A percentile compares a stretch with the other conserved stretches of the same genome.
These are phyloP conservation scores for Sarcoramphus papa DNA, from an alignment of 2,797 vertebrate genomes.

Conservation along the genomic window DNA sequence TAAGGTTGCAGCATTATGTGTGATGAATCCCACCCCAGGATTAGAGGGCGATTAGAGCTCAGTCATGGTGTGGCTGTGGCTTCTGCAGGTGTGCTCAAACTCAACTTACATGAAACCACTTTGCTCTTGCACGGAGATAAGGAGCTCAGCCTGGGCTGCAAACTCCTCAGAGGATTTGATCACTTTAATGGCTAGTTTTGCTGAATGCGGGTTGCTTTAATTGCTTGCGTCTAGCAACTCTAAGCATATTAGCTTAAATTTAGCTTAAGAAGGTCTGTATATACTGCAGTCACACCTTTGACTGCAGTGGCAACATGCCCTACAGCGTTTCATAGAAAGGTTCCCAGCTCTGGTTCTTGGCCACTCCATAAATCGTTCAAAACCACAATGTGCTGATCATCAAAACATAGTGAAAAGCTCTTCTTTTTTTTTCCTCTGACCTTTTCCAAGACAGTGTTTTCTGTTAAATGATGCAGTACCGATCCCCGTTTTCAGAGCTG, in stretches of 20 bases:
- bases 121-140: not conserved
- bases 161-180: not conserved
- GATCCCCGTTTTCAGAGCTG: not conserved
- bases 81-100: not conserved
- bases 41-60: not conserved
- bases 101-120: not conserved
- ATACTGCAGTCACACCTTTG: not conserved
- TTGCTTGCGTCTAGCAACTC: not conserved
- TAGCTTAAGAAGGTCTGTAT: not conserved
- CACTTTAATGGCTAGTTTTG: not conserved
- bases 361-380: not conserved
- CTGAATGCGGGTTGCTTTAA: not conserved
- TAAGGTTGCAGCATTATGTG: not conserved
- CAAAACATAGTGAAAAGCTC: not conserved
- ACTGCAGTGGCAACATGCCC: not conserved
- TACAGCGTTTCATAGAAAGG: not conserved
- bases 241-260: not conserved
- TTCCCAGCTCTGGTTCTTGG: not conserved
- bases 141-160: not conserved
- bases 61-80: not conserved
- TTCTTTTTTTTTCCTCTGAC: not conserved
- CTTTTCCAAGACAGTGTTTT: not conserved
- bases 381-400: not conserved
- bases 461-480: not conserved
- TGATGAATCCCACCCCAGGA: not conserved